These are phyloP conservation scores for Mythimna pallens DNA, from an alignment of 2,888 invertebrate genomes.

Conservation along the genomic window DNA sequence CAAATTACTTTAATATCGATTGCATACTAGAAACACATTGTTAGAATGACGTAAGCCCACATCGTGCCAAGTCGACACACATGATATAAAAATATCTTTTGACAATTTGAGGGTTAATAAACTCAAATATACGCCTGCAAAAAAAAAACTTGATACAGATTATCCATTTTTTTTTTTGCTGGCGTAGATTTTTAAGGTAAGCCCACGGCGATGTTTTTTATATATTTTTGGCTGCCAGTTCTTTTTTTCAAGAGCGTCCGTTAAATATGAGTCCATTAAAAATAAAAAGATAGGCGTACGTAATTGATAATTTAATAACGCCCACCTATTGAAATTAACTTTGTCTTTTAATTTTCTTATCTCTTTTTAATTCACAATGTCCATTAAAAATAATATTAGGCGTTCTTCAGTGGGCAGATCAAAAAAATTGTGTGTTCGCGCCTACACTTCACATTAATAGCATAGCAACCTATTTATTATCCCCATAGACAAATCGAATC, in stretches of 20 bases:
- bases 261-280: too few species aligned
- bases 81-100: constrained; percentile 55
- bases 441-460: too few species aligned
- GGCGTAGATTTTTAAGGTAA: constrained; percentile 5
- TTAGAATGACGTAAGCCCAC: constrained; percentile 24
- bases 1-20: constrained; percentile 45
- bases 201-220: constrained; percentile 27
- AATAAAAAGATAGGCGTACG: not conserved
- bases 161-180: not conserved
- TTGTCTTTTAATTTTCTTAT: not conserved
- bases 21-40: constrained; percentile 36
- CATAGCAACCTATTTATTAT: too few species aligned
- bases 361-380: not conserved
- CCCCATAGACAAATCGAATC: too few species aligned
- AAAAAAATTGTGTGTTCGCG: too few species aligned
- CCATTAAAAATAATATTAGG: not conserved
- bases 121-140: too few species aligned
- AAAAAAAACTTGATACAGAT: too few species aligned
- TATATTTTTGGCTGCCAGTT: not conserved
- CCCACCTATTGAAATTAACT: not conserved
- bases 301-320: not conserved
- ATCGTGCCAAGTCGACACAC: constrained; percentile 51
- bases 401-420: not conserved
- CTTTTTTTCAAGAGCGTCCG: not conserved
- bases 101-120: constrained; percentile 57